These are phyloP conservation scores for Ruditapes philippinarum DNA, from an alignment of 1,140 invertebrate genomes.

Conservation along the genomic window DNA sequence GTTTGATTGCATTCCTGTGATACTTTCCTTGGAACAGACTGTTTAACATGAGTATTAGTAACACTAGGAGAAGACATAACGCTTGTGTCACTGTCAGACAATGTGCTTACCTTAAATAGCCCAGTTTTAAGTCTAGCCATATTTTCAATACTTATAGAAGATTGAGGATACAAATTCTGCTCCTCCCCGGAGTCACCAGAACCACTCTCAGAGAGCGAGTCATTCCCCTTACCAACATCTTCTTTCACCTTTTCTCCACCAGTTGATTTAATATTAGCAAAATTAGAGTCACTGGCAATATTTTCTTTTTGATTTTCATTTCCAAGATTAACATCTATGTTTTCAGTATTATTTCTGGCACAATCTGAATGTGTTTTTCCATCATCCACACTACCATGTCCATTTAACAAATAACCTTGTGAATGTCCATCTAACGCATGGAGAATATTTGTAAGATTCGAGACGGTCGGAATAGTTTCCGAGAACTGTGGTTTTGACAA, in stretches of 20 bases:
- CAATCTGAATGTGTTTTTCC: too few species aligned
- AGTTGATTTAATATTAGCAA: not conserved
- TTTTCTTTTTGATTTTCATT: not conserved
- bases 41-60: not conserved
- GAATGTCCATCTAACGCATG: constrained; percentile 46
- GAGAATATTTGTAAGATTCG: constrained; percentile 57
- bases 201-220: not conserved
- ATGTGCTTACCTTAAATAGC: constrained; percentile 1
- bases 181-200: constrained; percentile 17
- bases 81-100: constrained; percentile 57
- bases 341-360: not conserved
- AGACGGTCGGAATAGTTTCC: constrained; percentile 49
- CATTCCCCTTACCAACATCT: not conserved
- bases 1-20: not conserved
- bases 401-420: not conserved
- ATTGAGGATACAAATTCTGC: not conserved
- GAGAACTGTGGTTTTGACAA: constrained; percentile 45
- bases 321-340: not conserved
- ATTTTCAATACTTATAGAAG: constrained; percentile 43
- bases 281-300: not conserved
- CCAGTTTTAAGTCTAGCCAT: constrained; percentile 9
- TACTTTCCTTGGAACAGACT: not conserved
- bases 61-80: constrained; percentile 30
- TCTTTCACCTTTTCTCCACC: not conserved
- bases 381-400: not conserved